These are phyloP conservation scores for Nasonia giraulti DNA, from an alignment of 1,140 invertebrate genomes.

Conservation along the genomic window DNA sequence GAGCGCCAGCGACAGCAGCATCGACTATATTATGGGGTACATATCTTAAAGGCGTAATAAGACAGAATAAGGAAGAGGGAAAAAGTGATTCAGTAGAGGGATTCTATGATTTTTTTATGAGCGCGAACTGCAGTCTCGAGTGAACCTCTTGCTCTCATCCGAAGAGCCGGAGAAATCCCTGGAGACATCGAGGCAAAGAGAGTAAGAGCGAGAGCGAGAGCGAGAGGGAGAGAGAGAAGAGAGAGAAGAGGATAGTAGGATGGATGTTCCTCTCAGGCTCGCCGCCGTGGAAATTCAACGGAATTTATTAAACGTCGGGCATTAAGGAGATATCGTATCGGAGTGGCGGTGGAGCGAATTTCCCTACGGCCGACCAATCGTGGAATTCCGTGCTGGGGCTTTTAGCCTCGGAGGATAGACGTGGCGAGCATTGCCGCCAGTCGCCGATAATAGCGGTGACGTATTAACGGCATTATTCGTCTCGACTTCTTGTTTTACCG, in stretches of 20 bases:
- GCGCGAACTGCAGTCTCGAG: background rate
- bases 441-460: slow-evolving; percentile 38
- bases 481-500: slow-evolving; percentile 30
- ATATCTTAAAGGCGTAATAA: slow-evolving; percentile 26
- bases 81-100: slow-evolving; percentile 39
- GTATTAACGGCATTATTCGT: slow-evolving; percentile 45
- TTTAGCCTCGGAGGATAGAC: slow-evolving; percentile 3
- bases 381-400: slow-evolving; percentile 20
- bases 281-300: slow-evolving; percentile 44
- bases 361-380: slow-evolving; percentile 54
- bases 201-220: background rate
- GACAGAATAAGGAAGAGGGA: slow-evolving; percentile 31
- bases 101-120: slow-evolving; percentile 49
- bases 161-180: slow-evolving; percentile 42
- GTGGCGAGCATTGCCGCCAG: background rate
- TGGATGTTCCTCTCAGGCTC: slow-evolving; percentile 18
- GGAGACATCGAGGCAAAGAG: slow-evolving; percentile 40
- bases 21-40: background rate
- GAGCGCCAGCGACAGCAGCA: background rate
- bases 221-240: slow-evolving; percentile 4
- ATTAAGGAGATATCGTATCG: slow-evolving; percentile 58
- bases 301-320: slow-evolving; percentile 60
- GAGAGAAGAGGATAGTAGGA: slow-evolving; percentile 17
- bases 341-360: slow-evolving; percentile 53
- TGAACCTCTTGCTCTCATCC: background rate